Evolutionary conservation across 2,888 invertebrate species (phyloP).

Genomic region (Stratiomys singularior): DNA sequence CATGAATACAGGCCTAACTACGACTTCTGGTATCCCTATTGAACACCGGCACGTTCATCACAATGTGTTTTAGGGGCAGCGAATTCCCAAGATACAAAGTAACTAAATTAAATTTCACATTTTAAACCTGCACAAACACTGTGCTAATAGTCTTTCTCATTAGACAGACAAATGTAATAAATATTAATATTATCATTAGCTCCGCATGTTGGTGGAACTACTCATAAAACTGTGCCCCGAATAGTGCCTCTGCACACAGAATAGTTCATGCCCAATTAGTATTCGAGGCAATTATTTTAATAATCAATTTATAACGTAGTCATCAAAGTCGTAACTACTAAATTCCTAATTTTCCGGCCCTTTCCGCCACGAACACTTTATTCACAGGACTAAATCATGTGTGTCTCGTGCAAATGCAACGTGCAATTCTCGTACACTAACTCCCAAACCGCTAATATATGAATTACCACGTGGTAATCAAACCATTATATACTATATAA

Average conservation of each 20-base stretch:
- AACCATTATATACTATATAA: background rate
- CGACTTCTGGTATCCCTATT: too few species aligned
- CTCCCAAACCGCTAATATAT: background rate
- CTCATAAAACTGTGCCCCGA: background rate
- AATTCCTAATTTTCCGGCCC: conserved; percentile 24
- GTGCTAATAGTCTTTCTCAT: background rate
- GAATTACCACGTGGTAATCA: background rate
- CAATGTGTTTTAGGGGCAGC: background rate
- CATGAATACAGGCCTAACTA: too few species aligned
- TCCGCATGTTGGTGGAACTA: background rate
- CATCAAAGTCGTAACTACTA: conserved; percentile 8
- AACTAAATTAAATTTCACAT: conserved; percentile 4
- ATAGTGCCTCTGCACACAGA: background rate
- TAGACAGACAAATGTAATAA: conserved; percentile 1
- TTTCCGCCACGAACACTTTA: background rate
- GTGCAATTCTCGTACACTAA: background rate
- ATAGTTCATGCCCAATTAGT: background rate
- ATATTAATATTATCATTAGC: background rate
- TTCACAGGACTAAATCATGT: conserved; percentile 13
- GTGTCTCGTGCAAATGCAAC: background rate
- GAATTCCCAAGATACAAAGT: background rate
- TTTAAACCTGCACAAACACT: background rate
- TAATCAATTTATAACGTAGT: conserved; percentile 28
- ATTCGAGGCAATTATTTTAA: conserved; percentile 32
- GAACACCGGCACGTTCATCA: too few species aligned